These are phyloP conservation scores for Anoura caudifer DNA, from an alignment of 2,113 vertebrate genomes.

Conservation along the genomic window DNA sequence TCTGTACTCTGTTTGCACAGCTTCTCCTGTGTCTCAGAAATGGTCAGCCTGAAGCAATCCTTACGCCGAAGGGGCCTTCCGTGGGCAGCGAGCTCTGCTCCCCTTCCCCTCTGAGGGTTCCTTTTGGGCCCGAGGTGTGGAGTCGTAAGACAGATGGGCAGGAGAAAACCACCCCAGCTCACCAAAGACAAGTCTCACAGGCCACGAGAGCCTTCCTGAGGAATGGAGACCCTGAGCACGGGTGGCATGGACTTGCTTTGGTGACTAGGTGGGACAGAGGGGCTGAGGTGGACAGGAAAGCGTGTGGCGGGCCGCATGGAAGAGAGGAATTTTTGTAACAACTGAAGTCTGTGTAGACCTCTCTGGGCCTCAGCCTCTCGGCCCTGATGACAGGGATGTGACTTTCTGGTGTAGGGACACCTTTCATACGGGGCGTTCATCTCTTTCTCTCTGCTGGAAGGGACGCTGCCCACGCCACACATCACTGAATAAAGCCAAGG, in stretches of 20 bases:
- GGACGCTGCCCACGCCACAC: background rate
- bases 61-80: no score
- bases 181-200: no score
- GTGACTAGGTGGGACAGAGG: background rate
- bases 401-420: background rate
- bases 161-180: background rate
- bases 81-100: background rate
- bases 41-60: background rate
- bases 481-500: background rate
- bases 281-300: background rate
- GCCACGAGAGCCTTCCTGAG: background rate
- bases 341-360: background rate
- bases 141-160: background rate
- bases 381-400: no score
- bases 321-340: background rate
- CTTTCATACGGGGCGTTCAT: background rate
- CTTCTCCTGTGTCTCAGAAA: background rate
- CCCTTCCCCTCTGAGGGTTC: background rate
- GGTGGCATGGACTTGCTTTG: background rate
- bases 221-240: background rate
- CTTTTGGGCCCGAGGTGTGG: background rate
- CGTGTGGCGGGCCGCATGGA: accelerated
- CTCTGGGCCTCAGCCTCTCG: background rate
- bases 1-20: background rate
- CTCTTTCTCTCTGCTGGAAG: background rate